Percentiles rank a stretch among this genome's conserved stretches.
phyloP scores from a whole-genome alignment of 2,888 invertebrate genomes.

The Nomada ruficornis region DNA sequence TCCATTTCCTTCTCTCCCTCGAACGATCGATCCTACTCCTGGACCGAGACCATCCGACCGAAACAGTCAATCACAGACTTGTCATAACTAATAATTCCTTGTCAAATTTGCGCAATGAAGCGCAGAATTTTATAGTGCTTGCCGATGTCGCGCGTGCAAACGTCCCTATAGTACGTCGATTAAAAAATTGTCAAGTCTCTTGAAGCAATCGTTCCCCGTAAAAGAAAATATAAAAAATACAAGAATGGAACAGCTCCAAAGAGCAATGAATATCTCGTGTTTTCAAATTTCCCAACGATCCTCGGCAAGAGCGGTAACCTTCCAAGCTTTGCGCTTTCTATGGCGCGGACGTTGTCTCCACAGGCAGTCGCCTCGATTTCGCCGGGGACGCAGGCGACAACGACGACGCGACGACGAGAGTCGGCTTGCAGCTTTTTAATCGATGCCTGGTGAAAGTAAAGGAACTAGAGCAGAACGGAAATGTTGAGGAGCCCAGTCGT shows the following conservation, averaged over 20 bases:
- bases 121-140: too few relatives aligned
- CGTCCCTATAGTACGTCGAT: neutral
- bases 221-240: too few relatives aligned
- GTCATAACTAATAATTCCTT: too few relatives aligned
- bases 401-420: conserved; percentile 8
- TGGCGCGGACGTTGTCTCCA: neutral
- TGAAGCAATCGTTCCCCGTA: too few relatives aligned
- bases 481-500: conserved; percentile 52
- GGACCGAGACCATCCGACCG: neutral
- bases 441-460: conserved; percentile 71
- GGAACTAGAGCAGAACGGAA: conserved; percentile 76
- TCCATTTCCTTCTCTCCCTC: conserved; percentile 64
- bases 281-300: too few relatives aligned
- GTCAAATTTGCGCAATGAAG: too few relatives aligned
- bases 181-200: too few relatives aligned
- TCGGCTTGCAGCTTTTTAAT: conserved; percentile 49
- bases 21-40: conserved; percentile 1
- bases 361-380: conserved; percentile 38
- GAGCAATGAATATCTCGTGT: too few relatives aligned
- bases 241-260: too few relatives aligned
- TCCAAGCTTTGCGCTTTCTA: neutral
- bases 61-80: neutral
- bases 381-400: conserved; percentile 1
- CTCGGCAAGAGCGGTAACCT: neutral
- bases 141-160: neutral